Percentiles rank a stretch among this genome's conserved stretches.
Conservation (phyloP, 2,113 vertebrate species). For the Anoura caudifer region DNA sequence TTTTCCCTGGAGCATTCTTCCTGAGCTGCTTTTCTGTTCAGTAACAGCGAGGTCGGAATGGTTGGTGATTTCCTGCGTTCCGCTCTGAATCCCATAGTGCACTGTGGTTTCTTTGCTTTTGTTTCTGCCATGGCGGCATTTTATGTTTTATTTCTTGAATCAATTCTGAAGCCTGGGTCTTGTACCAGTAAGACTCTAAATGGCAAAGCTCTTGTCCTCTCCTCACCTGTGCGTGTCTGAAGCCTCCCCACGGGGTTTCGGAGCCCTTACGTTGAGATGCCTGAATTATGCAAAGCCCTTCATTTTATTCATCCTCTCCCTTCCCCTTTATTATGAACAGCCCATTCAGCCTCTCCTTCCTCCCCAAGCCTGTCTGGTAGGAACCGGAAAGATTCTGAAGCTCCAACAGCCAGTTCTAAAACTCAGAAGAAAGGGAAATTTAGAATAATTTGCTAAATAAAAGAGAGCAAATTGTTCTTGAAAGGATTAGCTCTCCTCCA, state of each 20-base stretch:
- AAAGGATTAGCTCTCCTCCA: slow-evolving; percentile 40
- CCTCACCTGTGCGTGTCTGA: not conserved
- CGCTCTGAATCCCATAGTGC: not conserved
- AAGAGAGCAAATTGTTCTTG: slow-evolving; percentile 57
- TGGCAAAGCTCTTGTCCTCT: not conserved
- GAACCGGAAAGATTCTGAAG: slow-evolving; percentile 44
- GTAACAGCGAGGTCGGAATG: not conserved
- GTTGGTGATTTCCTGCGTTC: not conserved
- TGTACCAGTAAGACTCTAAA: not conserved
- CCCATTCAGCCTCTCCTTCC: not conserved
- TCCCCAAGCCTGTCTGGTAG: not conserved
- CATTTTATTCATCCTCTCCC: not conserved
- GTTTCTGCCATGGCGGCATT: not conserved
- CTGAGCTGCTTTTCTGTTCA: not conserved
- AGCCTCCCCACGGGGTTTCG: not conserved
- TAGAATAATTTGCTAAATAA: slow-evolving; percentile 62
- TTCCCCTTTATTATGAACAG: not conserved
- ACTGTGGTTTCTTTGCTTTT: not conserved
- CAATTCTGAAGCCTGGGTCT: not conserved
- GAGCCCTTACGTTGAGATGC: not conserved
- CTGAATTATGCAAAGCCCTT: slow-evolving; percentile 58
- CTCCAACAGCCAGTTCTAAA: not conserved
- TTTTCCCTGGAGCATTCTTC: not conserved
- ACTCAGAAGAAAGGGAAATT: slow-evolving; percentile 13
- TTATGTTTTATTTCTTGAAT: slow-evolving; percentile 28